Base-by-base conservation (phyloP, 2,113 vertebrate species). In the Corvus cornix region DNA sequence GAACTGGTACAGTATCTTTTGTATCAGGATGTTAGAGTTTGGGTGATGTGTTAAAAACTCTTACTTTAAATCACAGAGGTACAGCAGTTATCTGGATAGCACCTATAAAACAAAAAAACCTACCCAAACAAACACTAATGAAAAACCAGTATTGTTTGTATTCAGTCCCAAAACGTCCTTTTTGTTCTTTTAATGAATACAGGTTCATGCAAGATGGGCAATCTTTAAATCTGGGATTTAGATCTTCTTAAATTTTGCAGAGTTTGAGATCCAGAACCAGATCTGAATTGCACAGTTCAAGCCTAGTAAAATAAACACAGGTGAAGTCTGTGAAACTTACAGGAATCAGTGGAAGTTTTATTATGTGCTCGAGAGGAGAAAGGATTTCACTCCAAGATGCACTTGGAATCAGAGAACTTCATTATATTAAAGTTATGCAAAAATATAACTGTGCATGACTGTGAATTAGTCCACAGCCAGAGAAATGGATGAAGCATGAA, bases 281-380 rank as follows among this genome's bases (percentile, higher is more conserved):
- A 51, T 79, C 43, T 76, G 75, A 93, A 77, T 69, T 62, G 69
- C 26, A 56, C 58, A 35, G 49, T 39, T 85, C 46, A 83, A 91
- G 39, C 23, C 80, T 81, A 92, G 73, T 87, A 89, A 95, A 93
- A 91, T 52, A 93, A 93, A 64, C 53, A 76, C 58, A 85, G 81
- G 66, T 94, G 74, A 96, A 87, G 27, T 58, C 69, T 30, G 39
- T 64, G 73, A 62, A 75, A 44, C 23, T 76, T 52, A 69, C 19
- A 72, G 70, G 89, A 83, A 69, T 80, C 49, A 83, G 37, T 89
- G 67, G 20, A 84, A 89, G 43, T 76, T 94, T 95, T 94, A 75
- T 79, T 52, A 87, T 13, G 49, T 81, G 56, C 53, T 94, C 5
- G 2, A 81, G 26, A 14, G 31, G 20, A 89, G 77, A 89, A 84